phyloP scores from a whole-genome alignment of 2,888 invertebrate genomes.

The Ichneumoninae sp. region DNA sequence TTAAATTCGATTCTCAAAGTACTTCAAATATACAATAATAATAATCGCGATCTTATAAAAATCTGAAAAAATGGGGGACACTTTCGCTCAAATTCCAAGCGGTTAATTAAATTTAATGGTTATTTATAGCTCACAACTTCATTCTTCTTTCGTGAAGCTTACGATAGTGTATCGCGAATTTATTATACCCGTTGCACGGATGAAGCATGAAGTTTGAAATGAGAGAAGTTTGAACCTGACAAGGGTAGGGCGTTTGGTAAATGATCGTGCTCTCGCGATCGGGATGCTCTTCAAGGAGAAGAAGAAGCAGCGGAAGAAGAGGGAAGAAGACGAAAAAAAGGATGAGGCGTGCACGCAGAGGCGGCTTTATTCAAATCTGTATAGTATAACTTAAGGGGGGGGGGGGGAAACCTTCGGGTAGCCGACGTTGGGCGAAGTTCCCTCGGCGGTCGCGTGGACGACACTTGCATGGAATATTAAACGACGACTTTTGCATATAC shows the following conservation, averaged over 20 bases:
- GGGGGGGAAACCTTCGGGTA: slow-evolving; percentile 16
- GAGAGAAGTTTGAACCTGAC: slow-evolving; percentile 12
- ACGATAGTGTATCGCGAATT: background rate
- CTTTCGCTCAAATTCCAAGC: background rate
- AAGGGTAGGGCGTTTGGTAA: slow-evolving; percentile 38
- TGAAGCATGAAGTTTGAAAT: background rate
- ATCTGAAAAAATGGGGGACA: background rate
- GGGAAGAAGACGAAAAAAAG: slow-evolving; percentile 30
- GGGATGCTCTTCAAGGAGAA: slow-evolving; percentile 65
- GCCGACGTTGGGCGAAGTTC: slow-evolving; percentile 66
- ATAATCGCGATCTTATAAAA: background rate
- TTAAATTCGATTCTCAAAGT: background rate
- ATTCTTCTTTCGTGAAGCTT: background rate
- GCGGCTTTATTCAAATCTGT: slow-evolving; percentile 77
- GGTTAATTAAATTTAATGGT: background rate
- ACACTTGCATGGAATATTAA: slow-evolving; percentile 81
- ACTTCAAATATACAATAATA: background rate
- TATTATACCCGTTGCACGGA: background rate
- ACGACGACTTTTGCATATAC: slow-evolving; percentile 44
- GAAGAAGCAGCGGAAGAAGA: slow-evolving; percentile 55
- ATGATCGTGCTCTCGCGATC: slow-evolving; percentile 56
- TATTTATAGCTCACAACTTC: background rate
- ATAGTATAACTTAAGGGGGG: slow-evolving; percentile 39
- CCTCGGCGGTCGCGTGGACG: slow-evolving; percentile 81
- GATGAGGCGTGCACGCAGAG: slow-evolving; percentile 64